These are phyloP conservation scores for Poeciliopsis occidentalis DNA, from an alignment of 2,113 vertebrate genomes.

Conservation along the genomic window DNA sequence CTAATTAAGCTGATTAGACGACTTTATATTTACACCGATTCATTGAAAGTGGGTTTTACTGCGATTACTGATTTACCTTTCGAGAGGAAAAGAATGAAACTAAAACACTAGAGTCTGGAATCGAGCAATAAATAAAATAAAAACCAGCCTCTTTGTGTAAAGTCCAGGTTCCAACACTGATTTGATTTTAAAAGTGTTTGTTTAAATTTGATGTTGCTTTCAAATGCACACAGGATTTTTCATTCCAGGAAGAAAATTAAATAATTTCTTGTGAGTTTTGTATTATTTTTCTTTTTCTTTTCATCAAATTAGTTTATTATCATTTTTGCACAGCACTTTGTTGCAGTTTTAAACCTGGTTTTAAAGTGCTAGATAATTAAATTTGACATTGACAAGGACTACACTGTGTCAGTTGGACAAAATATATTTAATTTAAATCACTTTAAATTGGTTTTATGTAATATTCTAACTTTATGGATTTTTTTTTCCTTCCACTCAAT, in stretches of 20 bases:
- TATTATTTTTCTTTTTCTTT: too few relatives aligned
- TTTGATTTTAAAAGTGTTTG: not conserved
- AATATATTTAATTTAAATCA: not conserved
- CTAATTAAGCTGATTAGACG: constrained; percentile 64
- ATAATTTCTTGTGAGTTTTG: not conserved
- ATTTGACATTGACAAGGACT: too few relatives aligned
- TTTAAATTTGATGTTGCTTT: not conserved
- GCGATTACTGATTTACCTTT: constrained; percentile 44
- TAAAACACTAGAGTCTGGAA: not conserved
- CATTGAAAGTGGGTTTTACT: constrained; percentile 5
- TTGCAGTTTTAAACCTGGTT: too few relatives aligned
- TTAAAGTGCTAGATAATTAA: too few relatives aligned
- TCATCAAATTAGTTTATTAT: too few relatives aligned
- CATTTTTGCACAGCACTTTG: too few relatives aligned
- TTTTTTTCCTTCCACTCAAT: not conserved
- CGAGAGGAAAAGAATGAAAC: constrained; percentile 45
- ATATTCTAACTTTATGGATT: not conserved
- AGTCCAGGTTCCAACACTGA: not conserved
- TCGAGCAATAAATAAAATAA: not conserved
- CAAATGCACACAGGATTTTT: not conserved
- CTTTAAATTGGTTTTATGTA: not conserved
- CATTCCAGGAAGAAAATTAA: not conserved
- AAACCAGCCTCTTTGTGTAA: not conserved
- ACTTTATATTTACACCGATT: constrained; percentile 39
- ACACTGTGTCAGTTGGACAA: too few relatives aligned